Evolutionary conservation across 2,113 vertebrate genomes (phyloP), one percentile per base, ranked within the genome.

Genomic region (Macaca nemestrina): DNA sequence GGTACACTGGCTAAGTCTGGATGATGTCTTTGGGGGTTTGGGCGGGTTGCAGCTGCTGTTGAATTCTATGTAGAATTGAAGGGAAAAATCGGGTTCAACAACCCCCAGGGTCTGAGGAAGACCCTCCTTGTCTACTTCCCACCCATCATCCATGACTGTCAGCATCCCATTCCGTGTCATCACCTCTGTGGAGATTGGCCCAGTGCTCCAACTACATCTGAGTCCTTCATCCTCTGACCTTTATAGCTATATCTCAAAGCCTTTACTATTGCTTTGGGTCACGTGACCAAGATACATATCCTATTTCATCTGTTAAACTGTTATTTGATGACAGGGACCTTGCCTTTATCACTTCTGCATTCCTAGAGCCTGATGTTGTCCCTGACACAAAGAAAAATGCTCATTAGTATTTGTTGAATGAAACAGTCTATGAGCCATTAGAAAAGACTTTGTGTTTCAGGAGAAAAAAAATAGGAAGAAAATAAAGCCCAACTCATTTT

Each of bases 291-390:
- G 57, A 94, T 97, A 43, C 73, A 72, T 81, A 16, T n/a, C 88
- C 70, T 90, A 57, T 87, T 70, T 94, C 16, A 1, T 35, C 35
- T 82, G 2, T 32, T 68, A 90, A 67, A 90, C n/a, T 90, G 13
- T 45, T 92, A 50, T 40, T 59, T 76, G 61, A 81, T 96, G 92
- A 93, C 38, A 55, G 25, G 22, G 43, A 16, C 25, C 43, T 94
- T 52, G 32, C 57, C 50, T 93, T 94, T 64, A 87, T 92, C 64
- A 92, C 25, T 82, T 95, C 96, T 88, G 76, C 95, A 96, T 98
- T 97, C 97, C 72, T 90, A 25, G 45, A 80, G 48, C 27, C 40
- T 97, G 87, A 87, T 89, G n/a, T 9, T 68, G 14, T 79, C 27
- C 17, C 55, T 85, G 67, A 81, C 64, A 59, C 45, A 25, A 40